Base-by-base conservation (phyloP, 2,888 invertebrate genomes). In the Myopa testacea region DNA sequence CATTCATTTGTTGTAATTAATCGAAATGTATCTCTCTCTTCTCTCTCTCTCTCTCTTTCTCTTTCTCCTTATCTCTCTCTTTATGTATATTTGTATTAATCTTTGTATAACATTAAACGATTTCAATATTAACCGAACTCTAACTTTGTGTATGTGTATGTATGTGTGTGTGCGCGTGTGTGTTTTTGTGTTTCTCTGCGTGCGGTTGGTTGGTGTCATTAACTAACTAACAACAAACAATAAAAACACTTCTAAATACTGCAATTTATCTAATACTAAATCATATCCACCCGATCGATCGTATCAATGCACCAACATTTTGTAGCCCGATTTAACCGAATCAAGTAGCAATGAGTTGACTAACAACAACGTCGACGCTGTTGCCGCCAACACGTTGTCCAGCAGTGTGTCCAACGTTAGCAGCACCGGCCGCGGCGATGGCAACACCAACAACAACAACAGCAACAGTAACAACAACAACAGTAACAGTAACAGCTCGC, bases 51-150 rank as follows among this genome's bases (percentile, higher is more conserved):
- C 38, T 65, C 65, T 65, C 65, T 65, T 2, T 65, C 65, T 65
- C 8, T 76, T 68, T 81, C 72, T 82, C 79, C 78, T 73, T 83
- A 81, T 81, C 81, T 77, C 81, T 79, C 81, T 81, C 63, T 75
- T n/a, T 70, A 14, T 52, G 34, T 37, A 16, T 65, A 34, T 38
- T 34, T 65, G 38, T 26, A 26, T 26, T 26, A 45, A 6, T 69
- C 52, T 52, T 70, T 69, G 69, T 50, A 19, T 34, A 70, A 70
- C 37, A 26, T 26, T 62, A 7, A 65, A 65, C 65, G 6, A 65
- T 65, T 55, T 70, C 34, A 70, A 70, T 70, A 34, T 55, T 70
- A 70, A 70, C 52, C 34, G 55, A 52, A 69, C 52, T 26, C 26
- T 52, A 69, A 70, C 55, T 55, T 34, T 26, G 34, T 70, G n/a